These are phyloP conservation scores for Darevskia nairensis DNA, from an alignment of 2,797 vertebrate species.

Conservation along the genomic window DNA sequence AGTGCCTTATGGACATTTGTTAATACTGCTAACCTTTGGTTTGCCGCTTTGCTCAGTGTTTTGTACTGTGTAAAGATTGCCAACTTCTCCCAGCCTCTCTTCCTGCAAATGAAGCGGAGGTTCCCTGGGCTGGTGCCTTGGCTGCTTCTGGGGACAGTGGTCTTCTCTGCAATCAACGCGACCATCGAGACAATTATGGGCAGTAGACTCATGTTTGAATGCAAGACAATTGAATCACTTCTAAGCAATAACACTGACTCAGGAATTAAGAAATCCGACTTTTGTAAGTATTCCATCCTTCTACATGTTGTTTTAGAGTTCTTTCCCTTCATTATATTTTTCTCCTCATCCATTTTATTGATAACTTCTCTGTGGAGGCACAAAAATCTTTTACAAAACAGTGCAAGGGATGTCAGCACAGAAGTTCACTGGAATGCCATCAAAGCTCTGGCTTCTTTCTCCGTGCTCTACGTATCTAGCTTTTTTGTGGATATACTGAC, in stretches of 20 bases:
- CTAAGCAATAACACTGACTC: not conserved
- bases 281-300: not conserved
- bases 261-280: not conserved
- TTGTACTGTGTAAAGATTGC: not conserved
- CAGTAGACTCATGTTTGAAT: accelerated
- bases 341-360: not conserved
- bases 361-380: not conserved
- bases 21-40: not conserved
- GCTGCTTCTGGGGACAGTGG: not conserved
- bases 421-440: not conserved
- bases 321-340: not conserved
- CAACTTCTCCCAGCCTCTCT: not conserved
- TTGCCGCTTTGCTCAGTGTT: not conserved
- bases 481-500: not conserved
- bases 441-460: not conserved
- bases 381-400: not conserved
- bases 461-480: not conserved
- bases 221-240: no score
- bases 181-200: no score
- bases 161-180: not conserved
- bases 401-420: not conserved
- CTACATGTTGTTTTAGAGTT: not conserved
- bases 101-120: not conserved
- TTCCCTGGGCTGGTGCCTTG: not conserved
- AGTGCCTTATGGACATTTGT: not conserved